Evolutionary conservation across 92 coral and sea anemone species (phyloP).

Genomic region (Scolanthus callimorphus): DNA sequence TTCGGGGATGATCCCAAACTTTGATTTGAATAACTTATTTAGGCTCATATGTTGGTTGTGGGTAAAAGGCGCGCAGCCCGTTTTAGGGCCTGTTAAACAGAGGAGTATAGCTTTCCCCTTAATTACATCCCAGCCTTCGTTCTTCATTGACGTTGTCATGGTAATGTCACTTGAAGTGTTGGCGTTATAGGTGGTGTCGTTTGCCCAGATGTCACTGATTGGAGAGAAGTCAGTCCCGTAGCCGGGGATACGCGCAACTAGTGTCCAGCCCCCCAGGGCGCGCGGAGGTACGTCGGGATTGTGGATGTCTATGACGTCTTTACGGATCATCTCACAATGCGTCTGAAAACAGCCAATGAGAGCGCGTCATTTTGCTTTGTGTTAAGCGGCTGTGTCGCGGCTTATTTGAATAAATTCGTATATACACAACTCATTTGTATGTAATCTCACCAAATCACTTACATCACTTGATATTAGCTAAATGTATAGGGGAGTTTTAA

Average conservation of each 20-base stretch:
- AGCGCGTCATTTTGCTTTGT: no score
- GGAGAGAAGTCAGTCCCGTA: slow-evolving; percentile 81
- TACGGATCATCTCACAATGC: slow-evolving; percentile 74
- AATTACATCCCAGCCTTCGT: slow-evolving; percentile 72
- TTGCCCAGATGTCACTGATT: slow-evolving; percentile 91
- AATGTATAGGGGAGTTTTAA: no score
- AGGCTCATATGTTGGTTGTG: slow-evolving; percentile 65
- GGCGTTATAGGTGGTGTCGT: slow-evolving; percentile 54
- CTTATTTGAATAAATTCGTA: no score
- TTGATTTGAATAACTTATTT: slow-evolving; percentile 59
- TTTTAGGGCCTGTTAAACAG: slow-evolving; percentile 67
- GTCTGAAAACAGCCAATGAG: no score
- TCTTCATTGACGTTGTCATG: slow-evolving; percentile 77
- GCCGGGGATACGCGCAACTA: slow-evolving; percentile 73
- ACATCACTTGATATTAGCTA: no score
- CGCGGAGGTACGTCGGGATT: slow-evolving; percentile 72
- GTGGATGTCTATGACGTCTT: slow-evolving; percentile 54
- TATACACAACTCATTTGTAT: no score
- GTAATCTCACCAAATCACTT: no score
- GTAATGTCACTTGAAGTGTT: slow-evolving; percentile 68
- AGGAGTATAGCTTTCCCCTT: slow-evolving; percentile 50
- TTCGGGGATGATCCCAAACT: slow-evolving; percentile 74
- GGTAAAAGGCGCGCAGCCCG: slow-evolving; percentile 84
- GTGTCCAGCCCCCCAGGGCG: slow-evolving; percentile 89
- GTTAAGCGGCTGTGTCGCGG: no score